These are phyloP conservation scores for Dipodomys spectabilis DNA, from an alignment of 2,113 vertebrate species.

Conservation along the genomic window DNA sequence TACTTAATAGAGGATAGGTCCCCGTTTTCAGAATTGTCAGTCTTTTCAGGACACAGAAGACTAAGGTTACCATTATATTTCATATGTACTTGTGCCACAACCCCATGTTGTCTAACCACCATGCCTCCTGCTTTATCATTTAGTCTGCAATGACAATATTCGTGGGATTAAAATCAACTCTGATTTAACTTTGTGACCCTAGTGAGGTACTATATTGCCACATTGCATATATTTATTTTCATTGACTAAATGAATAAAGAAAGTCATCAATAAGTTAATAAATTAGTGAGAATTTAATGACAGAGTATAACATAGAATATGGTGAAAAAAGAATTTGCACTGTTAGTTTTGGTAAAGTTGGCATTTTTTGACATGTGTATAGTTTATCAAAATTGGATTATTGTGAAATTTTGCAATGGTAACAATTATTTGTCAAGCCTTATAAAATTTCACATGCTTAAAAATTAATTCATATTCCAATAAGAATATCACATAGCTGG, in stretches of 20 bases:
- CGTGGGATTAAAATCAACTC: background rate
- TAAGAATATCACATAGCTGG: no score
- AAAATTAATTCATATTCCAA: background rate
- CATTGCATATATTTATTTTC: background rate
- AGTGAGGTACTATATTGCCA: background rate
- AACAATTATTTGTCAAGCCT: background rate
- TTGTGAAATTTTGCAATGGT: background rate
- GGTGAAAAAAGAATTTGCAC: background rate
- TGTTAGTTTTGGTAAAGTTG: background rate
- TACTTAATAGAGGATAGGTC: background rate
- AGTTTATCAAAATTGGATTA: background rate
- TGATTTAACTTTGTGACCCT: background rate
- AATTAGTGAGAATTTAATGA: background rate
- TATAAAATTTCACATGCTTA: background rate
- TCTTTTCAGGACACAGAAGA: background rate
- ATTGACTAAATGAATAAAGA: background rate
- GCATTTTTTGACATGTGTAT: background rate
- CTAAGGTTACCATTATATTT: no score
- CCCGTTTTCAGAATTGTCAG: background rate
- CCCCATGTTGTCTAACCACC: no score
- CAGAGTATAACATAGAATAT: background rate
- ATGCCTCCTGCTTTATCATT: background rate
- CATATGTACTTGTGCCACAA: background rate
- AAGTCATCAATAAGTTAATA: background rate
- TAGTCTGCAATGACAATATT: background rate